phyloP scores from a whole-genome alignment of 2,797 vertebrate species.

The Alectoris magna region DNA sequence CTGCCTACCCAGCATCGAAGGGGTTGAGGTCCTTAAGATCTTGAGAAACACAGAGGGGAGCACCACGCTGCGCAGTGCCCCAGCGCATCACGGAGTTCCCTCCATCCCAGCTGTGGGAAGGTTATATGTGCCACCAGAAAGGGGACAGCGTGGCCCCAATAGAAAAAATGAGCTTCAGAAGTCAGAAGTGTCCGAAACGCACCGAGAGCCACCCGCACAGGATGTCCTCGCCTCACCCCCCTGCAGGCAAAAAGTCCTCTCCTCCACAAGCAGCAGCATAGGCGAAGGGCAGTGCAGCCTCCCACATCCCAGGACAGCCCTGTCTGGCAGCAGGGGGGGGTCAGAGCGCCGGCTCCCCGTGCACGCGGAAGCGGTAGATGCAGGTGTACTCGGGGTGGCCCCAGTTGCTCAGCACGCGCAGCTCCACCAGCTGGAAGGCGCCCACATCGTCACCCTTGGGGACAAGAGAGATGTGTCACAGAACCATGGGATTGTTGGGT shows the following conservation, averaged over 20 bases:
- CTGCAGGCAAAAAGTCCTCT: neutral
- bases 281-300: neutral
- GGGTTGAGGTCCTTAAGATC: neutral
- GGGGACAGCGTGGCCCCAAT: neutral
- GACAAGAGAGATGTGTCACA: neutral
- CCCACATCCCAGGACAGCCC: neutral
- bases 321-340: neutral
- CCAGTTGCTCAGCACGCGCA: slow-evolving; percentile 91
- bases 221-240: neutral
- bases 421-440: slow-evolving; percentile 85
- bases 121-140: neutral
- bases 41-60: neutral
- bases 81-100: neutral
- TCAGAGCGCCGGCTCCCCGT: slow-evolving; percentile 80
- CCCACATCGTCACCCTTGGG: slow-evolving; percentile 75
- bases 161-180: slow-evolving; percentile 24
- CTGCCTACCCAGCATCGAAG: rapidly evolving
- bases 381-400: slow-evolving; percentile 93
- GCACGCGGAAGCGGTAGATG: slow-evolving; percentile 93
- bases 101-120: neutral
- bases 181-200: neutral
- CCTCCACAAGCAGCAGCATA: neutral
- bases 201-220: neutral
- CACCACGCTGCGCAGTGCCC: rapidly evolving
- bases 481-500: neutral